These are phyloP conservation scores for Bellardia pandia DNA, from an alignment of 2,888 invertebrate species.

Conservation along the genomic window DNA sequence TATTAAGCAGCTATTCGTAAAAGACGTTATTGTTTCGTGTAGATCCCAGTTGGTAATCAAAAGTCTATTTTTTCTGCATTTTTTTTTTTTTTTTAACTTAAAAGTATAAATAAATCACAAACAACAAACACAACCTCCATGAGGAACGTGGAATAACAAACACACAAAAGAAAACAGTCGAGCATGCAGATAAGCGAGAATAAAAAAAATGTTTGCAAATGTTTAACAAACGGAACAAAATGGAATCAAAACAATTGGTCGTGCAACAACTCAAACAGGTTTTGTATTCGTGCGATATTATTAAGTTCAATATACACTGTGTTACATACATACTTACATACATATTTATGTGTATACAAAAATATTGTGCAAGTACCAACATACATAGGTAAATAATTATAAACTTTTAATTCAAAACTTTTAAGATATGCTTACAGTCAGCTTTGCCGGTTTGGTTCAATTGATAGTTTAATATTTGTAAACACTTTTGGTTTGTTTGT, in stretches of 20 bases:
- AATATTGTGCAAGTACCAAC: too few relatives aligned
- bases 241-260: background rate
- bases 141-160: background rate
- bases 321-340: background rate
- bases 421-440: too few relatives aligned
- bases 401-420: background rate
- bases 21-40: background rate
- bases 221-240: background rate
- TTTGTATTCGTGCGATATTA: background rate
- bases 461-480: too few relatives aligned
- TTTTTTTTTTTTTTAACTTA: conserved; percentile 16
- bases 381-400: background rate
- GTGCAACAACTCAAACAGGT: background rate
- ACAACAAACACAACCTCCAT: background rate
- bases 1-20: conserved; percentile 19
- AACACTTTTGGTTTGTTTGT: too few relatives aligned
- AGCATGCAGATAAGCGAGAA: background rate
- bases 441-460: too few relatives aligned
- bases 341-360: background rate
- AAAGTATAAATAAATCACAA: conserved; percentile 5
- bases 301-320: too few relatives aligned
- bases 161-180: background rate
- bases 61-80: conserved; percentile 17
- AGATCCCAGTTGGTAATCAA: conserved; percentile 37
- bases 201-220: background rate